phyloP scores from a whole-genome alignment of 2,888 invertebrate genomes.

The Capitulum mitella region DNA sequence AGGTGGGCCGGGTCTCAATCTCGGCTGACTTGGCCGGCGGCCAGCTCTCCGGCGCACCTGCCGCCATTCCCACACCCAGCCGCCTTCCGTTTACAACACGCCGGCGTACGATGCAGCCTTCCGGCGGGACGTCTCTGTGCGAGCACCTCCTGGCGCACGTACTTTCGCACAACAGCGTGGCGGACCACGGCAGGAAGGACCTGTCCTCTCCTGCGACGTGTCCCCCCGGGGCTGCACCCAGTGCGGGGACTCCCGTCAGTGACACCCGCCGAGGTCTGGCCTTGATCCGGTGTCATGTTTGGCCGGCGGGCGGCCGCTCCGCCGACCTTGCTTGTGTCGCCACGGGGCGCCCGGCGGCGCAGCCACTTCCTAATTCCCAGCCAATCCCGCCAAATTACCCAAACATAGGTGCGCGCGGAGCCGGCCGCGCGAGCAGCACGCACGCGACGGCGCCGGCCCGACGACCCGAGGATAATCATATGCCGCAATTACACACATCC shows the following conservation, averaged over 20 bases:
- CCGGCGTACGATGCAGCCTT: too few relatives aligned
- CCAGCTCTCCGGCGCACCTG: too few relatives aligned
- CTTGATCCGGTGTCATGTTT: background rate
- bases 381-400: background rate
- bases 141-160: too few relatives aligned
- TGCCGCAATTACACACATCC: background rate
- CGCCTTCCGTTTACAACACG: too few relatives aligned
- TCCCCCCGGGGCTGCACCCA: background rate
- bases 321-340: background rate
- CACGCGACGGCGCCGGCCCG: too few relatives aligned
- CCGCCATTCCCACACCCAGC: too few relatives aligned
- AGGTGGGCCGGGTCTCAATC: too few relatives aligned
- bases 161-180: too few relatives aligned
- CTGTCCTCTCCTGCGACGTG: background rate
- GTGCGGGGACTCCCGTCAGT: background rate
- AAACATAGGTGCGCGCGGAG: background rate
- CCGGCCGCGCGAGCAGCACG: background rate
- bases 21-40: too few relatives aligned
- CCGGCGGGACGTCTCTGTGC: too few relatives aligned
- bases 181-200: background rate
- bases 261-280: background rate
- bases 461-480: background rate
- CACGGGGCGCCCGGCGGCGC: background rate
- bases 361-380: background rate
- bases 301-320: background rate